Conservation (phyloP, 2,888 invertebrate species). For the Leptinotarsa haldemani region DNA sequence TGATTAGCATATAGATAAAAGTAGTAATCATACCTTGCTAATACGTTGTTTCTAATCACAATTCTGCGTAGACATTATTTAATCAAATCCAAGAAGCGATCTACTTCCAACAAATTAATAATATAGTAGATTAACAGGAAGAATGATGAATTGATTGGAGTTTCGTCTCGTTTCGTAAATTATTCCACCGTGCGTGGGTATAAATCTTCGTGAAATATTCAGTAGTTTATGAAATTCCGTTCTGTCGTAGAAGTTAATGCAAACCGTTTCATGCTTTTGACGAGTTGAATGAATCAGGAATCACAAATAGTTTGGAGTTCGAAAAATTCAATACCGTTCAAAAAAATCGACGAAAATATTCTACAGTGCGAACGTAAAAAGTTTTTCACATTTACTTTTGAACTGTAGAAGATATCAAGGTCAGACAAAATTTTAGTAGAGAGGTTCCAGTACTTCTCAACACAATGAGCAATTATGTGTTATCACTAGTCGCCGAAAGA, state of each 20-base stretch:
- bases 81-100: conserved; percentile 14
- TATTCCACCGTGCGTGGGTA: conserved; percentile 8
- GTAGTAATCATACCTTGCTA: conserved; percentile 15
- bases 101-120: conserved; percentile 18
- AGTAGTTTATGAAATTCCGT: neutral
- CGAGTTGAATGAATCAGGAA: no score
- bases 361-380: no score
- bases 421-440: neutral
- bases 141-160: conserved; percentile 8
- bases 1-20: conserved; percentile 20
- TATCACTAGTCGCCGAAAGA: neutral
- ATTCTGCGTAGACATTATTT: conserved; percentile 12
- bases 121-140: conserved; percentile 7
- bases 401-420: neutral
- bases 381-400: neutral
- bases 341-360: no score
- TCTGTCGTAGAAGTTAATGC: neutral
- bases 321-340: no score
- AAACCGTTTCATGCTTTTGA: neutral
- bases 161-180: neutral
- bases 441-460: neutral
- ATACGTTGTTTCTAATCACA: neutral
- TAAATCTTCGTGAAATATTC: conserved; percentile 1
- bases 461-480: neutral
- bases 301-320: no score